Evolutionary conservation across 23 tunicate species (phyloP), one percentile per base, ranked within the genome.

Genomic region (Ciona savignyi): DNA sequence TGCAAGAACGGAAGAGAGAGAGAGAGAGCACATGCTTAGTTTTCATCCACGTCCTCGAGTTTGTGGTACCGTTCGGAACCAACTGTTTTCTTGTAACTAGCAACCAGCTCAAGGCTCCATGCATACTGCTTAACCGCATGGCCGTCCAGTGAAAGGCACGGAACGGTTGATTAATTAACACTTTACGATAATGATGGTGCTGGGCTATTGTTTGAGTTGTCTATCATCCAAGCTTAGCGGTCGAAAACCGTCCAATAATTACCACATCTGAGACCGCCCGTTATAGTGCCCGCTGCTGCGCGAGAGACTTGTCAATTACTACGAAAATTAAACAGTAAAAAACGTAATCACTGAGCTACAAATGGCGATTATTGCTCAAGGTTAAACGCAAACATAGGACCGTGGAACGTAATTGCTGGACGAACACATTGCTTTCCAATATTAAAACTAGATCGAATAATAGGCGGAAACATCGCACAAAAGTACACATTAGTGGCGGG

Each of bases 161-260:
- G 73, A 24, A 33, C 76, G 33, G 21, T 48, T 33, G 30, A 30
- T 48, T 42, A 72, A 33, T 72, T 33, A 33, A 26, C 32, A 30
- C 64, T 25, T 22, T 63, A 25, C 24, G 76, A 48, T 51, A 30
- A 25, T 48, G 27, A 72, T 72, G 27, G 65, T 64, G 25, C 63
- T 77, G 56, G 35, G 21, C 64, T 35, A 65, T 77, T 77, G 81
- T 77, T 65, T 33, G 19, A 24, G 48, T 68, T 66, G 69, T 65
- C 51, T 66, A 65, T 77, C 69, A 66, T 35, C 81, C 81, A 33
- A 72, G 33, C 35, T 77, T 65, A 22, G 81, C 70, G 72, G 72
- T 24, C 51, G 65, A 24, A 29, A 33, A n/a, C 32, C 34, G 76
- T 25, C 27, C 23, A 63, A 22, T 63, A 63, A 63, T 63, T 4